phyloP scores from a whole-genome alignment of 2,113 vertebrate species.

The Noctilio leporinus region DNA sequence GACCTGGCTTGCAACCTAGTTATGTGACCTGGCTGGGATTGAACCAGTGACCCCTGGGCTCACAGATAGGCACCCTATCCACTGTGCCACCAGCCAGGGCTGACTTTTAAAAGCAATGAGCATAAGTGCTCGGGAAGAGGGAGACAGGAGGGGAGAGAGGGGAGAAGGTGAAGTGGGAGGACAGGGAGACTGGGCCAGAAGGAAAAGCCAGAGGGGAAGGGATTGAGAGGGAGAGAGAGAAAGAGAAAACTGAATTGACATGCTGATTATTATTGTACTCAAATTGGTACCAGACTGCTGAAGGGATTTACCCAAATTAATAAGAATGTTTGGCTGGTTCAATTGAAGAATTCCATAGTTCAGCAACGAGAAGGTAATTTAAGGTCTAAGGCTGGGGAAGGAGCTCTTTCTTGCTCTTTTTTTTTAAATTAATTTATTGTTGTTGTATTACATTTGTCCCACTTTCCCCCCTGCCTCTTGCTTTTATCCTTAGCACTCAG shows the following conservation, averaged over 20 bases:
- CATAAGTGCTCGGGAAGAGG: not conserved
- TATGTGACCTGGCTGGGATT: too few relatives aligned
- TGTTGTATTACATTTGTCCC: too few relatives aligned
- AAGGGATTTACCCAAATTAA: conserved; percentile 38
- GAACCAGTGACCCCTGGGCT: too few relatives aligned
- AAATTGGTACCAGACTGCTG: not conserved
- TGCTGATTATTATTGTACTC: not conserved
- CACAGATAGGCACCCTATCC: too few relatives aligned
- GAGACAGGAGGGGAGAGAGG: not conserved
- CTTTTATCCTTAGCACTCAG: too few relatives aligned
- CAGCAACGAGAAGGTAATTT: not conserved
- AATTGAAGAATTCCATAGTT: not conserved
- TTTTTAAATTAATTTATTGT: too few relatives aligned
- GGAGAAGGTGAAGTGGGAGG: not conserved
- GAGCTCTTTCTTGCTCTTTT: not conserved
- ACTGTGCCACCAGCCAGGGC: too few relatives aligned
- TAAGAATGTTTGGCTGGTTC: not conserved
- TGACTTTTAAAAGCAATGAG: not conserved
- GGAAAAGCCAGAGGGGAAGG: not conserved
- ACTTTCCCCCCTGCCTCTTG: too few relatives aligned
- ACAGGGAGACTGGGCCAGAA: too few relatives aligned
- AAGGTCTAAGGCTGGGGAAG: not conserved
- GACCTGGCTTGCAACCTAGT: too few relatives aligned
- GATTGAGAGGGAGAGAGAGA: not conserved
- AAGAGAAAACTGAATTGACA: not conserved